Evolutionary conservation across 2,797 vertebrate species (phyloP), one percentile per base, ranked within the genome.

Genomic region (Micropoecilia bifurca): DNA sequence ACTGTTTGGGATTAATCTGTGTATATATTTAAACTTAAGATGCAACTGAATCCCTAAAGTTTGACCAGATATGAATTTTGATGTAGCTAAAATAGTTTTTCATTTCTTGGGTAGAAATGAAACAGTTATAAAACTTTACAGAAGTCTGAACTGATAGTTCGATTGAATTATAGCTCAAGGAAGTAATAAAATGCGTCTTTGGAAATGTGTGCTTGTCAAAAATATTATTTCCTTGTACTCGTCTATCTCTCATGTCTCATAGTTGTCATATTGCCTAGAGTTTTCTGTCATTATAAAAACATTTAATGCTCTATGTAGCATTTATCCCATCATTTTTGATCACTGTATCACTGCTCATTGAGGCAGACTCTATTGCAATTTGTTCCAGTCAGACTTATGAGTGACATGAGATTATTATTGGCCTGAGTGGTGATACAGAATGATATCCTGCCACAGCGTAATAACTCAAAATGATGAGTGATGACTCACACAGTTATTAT

Each of bases 341-440:
- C 57, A 86, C 76, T 81, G 57, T 79, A 80, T 87, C 57, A 75
- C 63, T 87, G 66, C 71, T 89, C 74, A 92, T 87, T 90, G 85
- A 90, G 90, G 77, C 75, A 50, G 85, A 76, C 87, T 85, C 87
- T 86, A 76, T 76, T 87, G 71, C 79, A 85, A 90, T 94, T 92
- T 91, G 86, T 89, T 91, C 82, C 83, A 85, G 87, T 89, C 84
- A 81, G 78, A 85, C 66, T 87, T 88, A 75, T 88, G 81, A 91
- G 88, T 89, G 78, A 89, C 72, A 85, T 85, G 66, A 89, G 82
- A 91, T 92, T 92, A 91, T 92, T 91, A 92, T 84, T 89, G 91
- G 87, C 82, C 84, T 80, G 63, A 90, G 85, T 90, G 80, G 74
- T 85, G 84, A 90, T 91, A 85, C 80, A 84, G 79, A 90, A 92